These are phyloP conservation scores for Orius insidiosus DNA, from an alignment of 1,140 invertebrate species.

Conservation along the genomic window DNA sequence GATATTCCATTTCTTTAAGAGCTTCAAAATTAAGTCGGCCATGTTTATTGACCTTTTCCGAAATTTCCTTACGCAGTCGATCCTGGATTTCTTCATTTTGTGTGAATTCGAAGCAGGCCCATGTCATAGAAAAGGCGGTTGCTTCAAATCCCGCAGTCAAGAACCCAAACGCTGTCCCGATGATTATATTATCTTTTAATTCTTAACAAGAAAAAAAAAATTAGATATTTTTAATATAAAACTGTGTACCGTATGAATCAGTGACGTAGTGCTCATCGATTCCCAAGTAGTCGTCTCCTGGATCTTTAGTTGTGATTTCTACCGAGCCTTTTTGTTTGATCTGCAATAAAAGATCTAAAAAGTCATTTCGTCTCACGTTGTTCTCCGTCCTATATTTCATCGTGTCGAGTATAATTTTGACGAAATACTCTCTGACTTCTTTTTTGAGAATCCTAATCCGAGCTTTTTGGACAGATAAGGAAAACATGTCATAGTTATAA, in stretches of 20 bases:
- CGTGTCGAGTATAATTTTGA: constrained; percentile 25
- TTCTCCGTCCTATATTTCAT: constrained; percentile 29
- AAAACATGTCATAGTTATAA: background rate
- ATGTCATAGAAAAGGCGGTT: constrained; percentile 30
- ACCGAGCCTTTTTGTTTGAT: constrained; percentile 21
- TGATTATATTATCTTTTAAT: too few relatives aligned
- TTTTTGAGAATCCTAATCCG: constrained; percentile 17
- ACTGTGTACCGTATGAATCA: too few relatives aligned
- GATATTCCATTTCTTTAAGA: constrained; percentile 18
- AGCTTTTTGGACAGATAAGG: too few relatives aligned
- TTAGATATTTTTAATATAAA: too few relatives aligned
- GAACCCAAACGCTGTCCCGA: constrained; percentile 27
- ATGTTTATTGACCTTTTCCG: constrained; percentile 21
- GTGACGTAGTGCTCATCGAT: too few relatives aligned
- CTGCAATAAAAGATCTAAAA: constrained; percentile 31
- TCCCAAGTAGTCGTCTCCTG: too few relatives aligned
- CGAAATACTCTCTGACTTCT: constrained; percentile 28
- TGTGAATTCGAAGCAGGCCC: constrained; percentile 29
- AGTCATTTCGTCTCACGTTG: constrained; percentile 28
- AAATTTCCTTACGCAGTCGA: constrained; percentile 36
- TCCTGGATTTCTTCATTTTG: constrained; percentile 36
- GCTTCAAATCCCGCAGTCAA: constrained; percentile 38
- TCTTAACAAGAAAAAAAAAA: too few relatives aligned
- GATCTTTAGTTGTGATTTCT: too few relatives aligned
- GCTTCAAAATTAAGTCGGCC: constrained; percentile 24